A percentile compares a stretch with the other conserved stretches of the same genome.
phyloP scores from a whole-genome alignment of 2,113 vertebrate genomes.

The Ovis aries region ARS-UI_Ramb_v3.0 NC_056059.1:14575001-14575500 shows the following conservation, averaged over 20 bases:
- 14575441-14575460: background rate
- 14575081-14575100: background rate
- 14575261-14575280: constrained; percentile 33
- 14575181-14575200: background rate
- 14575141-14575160: background rate
- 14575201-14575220: background rate
- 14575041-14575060: background rate
- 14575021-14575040: background rate
- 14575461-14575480: background rate
- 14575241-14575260: background rate
- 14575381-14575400: constrained; percentile 43
- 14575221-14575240: background rate
- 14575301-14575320: constrained; percentile 3
- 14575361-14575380: background rate
- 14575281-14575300: background rate
- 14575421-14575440: constrained; percentile 52
- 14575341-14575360: constrained; percentile 47
- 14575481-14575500: background rate
- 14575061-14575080: background rate
- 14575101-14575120: background rate
- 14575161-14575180: background rate
- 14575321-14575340: constrained; percentile 46
- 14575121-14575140: background rate
- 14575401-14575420: background rate
- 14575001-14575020: background rate